phyloP scores from a whole-genome alignment of 30 jellyfish, hydroid and myxozoan species.

The Haliclystus octoradiatus region DNA sequence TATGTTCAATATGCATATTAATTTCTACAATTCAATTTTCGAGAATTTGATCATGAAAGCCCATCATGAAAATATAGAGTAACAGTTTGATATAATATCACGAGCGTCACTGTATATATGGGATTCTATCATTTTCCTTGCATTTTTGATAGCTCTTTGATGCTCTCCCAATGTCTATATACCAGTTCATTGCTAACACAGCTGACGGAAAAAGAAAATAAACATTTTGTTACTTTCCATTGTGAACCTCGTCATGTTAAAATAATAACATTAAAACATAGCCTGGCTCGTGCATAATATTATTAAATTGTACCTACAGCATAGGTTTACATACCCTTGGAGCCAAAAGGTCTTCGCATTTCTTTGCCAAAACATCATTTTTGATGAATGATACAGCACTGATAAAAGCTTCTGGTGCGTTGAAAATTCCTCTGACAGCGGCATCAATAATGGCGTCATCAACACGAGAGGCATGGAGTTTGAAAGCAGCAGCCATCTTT shows the following conservation, averaged over 20 bases:
- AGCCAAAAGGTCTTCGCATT: conserved; percentile 60
- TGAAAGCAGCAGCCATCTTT: conserved; percentile 44
- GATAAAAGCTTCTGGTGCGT: conserved; percentile 24
- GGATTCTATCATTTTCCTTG: too few relatives aligned
- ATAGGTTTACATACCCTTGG: conserved; percentile 23
- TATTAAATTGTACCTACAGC: too few relatives aligned
- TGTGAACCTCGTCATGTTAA: too few relatives aligned
- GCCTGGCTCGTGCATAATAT: too few relatives aligned
- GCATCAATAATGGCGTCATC: conserved; percentile 71
- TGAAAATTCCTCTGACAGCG: conserved; percentile 36
- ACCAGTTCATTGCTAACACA: too few relatives aligned
- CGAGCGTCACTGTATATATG: not conserved
- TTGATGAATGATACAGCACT: conserved; percentile 39
- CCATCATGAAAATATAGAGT: conserved; percentile 1
- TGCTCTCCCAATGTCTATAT: too few relatives aligned
- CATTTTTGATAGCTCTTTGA: too few relatives aligned
- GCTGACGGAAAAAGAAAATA: too few relatives aligned
- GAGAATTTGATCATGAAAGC: not conserved
- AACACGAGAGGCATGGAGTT: conserved; percentile 38
- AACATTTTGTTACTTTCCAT: too few relatives aligned
- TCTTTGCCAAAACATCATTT: conserved; percentile 40
- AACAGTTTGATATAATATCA: conserved; percentile 1
- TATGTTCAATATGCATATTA: not conserved
- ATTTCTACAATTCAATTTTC: not conserved
- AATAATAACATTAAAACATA: too few relatives aligned